Conservation (phyloP, 2,797 vertebrate species). For the Eutrigla gurnardus region DNA sequence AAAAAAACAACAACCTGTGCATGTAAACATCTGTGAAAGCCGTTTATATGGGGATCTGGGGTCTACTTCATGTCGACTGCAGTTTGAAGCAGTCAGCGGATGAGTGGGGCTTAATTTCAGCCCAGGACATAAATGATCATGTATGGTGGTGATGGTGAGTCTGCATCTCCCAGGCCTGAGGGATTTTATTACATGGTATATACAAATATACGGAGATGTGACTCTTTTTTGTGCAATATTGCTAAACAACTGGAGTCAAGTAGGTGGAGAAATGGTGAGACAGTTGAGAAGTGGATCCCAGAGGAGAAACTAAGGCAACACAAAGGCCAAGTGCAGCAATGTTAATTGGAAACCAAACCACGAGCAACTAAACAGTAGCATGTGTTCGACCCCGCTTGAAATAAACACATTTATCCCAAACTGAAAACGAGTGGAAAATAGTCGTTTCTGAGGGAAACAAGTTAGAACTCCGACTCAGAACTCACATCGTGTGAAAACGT, state of each 20-base stretch:
- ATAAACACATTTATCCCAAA: conserved; percentile 4
- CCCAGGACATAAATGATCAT: conserved; percentile 22
- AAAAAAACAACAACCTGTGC: neutral
- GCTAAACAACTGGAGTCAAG: neutral
- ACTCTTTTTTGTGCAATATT: neutral
- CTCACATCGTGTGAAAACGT: conserved; percentile 10
- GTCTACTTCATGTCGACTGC: conserved; percentile 33
- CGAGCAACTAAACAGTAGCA: conserved; percentile 17
- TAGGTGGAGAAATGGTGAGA: neutral
- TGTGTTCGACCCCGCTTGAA: conserved; percentile 10
- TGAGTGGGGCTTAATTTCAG: conserved; percentile 33
- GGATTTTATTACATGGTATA: neutral
- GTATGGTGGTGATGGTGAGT: neutral
- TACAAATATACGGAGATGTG: conserved; percentile 3
- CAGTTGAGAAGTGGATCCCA: neutral
- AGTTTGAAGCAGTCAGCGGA: conserved; percentile 18
- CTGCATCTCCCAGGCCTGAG: neutral
- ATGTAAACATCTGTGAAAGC: conserved; percentile 49
- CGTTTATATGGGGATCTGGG: conserved; percentile 30
- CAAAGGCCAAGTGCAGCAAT: conserved; percentile 6
- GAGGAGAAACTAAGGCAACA: conserved; percentile 5
- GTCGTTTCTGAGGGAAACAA: neutral
- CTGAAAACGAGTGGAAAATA: conserved; percentile 13
- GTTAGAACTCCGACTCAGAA: neutral
- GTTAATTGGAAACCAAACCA: conserved; percentile 17